A percentile compares a stretch with the other conserved stretches of the same genome.
These are phyloP conservation scores for Ivindomyrus marchei DNA, from an alignment of 2,113 vertebrate genomes.

Conservation along the genomic window DNA sequence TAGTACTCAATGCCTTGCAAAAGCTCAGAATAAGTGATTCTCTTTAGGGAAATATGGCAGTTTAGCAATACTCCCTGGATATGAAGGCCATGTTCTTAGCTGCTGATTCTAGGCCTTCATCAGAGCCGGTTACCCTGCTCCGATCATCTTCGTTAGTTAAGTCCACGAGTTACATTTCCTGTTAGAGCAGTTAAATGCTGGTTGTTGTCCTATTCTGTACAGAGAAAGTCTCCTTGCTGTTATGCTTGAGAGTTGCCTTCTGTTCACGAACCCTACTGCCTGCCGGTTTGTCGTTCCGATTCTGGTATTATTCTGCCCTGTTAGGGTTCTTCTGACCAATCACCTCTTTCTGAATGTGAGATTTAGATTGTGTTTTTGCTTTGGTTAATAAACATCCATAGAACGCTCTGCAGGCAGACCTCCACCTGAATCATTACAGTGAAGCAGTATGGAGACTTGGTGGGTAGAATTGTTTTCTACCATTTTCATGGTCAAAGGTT, in stretches of 20 bases:
- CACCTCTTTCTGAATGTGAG: neutral
- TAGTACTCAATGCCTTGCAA: neutral
- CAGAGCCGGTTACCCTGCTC: neutral
- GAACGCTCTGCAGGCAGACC: neutral
- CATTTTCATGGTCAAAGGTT: neutral
- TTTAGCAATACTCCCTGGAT: neutral
- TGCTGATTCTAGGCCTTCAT: neutral
- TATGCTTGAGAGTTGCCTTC: neutral
- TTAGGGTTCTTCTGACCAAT: neutral
- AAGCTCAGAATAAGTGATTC: neutral
- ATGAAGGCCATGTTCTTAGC: neutral
- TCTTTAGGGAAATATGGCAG: neutral
- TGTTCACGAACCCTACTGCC: neutral
- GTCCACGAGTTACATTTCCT: neutral
- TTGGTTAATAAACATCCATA: neutral
- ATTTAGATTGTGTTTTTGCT: neutral
- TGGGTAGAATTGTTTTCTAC: neutral
- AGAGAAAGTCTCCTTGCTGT: no score
- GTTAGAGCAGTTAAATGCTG: neutral
- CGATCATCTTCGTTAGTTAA: neutral
- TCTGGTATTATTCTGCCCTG: neutral
- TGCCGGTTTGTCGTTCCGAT: neutral
- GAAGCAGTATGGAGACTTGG: neutral
- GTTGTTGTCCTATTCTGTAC: neutral
- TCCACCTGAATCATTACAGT: neutral